Conservation (phyloP, 1,140 invertebrate species). For the Grapholita molesta region DNA sequence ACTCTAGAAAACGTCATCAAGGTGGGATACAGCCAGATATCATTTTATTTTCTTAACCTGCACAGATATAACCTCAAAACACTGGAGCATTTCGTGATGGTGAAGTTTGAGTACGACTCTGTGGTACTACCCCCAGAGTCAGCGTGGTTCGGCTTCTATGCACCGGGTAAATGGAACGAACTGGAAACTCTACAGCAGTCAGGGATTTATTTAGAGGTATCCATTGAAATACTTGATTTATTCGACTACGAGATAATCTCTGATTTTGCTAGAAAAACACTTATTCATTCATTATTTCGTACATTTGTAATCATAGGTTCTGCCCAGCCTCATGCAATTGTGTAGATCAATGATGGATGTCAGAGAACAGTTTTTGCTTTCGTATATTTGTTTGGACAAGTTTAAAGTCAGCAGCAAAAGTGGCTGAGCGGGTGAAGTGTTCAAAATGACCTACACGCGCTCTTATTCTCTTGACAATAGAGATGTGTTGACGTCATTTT, state of each 20-base stretch:
- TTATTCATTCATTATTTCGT: no score
- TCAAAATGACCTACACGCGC: no score
- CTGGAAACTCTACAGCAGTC: conserved; percentile 81
- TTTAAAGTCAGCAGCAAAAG: neutral
- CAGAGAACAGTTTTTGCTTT: no score
- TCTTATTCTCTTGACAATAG: no score
- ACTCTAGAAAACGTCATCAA: neutral
- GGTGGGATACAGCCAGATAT: neutral
- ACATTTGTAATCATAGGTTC: no score
- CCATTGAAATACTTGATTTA: neutral
- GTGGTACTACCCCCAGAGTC: conserved; percentile 95
- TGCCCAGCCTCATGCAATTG: no score
- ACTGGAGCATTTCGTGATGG: conserved; percentile 93
- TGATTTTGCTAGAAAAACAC: no score
- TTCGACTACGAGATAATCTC: no score
- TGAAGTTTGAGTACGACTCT: conserved; percentile 94
- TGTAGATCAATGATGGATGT: no score
- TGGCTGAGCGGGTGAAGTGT: no score
- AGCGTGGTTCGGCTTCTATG: conserved; percentile 96
- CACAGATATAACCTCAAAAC: conserved; percentile 83
- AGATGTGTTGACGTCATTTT: neutral
- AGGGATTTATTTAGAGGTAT: conserved; percentile 82
- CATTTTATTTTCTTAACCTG: neutral
- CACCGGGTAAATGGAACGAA: conserved; percentile 84
- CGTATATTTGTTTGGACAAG: no score